Evolutionary conservation across 2,888 invertebrate species (phyloP), one percentile per base, ranked within the genome.

Genomic region (Drosophila neutralis): DNA sequence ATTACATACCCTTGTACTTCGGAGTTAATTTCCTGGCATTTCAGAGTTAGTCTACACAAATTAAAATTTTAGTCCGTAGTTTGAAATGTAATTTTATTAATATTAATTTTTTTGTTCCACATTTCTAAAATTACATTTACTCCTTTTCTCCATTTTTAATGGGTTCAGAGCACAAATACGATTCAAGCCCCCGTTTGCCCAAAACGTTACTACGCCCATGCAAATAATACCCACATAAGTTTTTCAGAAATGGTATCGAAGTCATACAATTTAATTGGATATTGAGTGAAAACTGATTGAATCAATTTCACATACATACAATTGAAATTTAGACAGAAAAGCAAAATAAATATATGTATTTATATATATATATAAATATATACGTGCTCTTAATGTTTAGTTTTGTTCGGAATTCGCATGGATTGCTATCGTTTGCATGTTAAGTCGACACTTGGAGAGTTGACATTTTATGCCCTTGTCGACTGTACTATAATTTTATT

Each of bases 391-490:
- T 35, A 40, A 11, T 21, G 21, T 21, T 42, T 42, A 6, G 6
- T 42, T 36, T 18, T n/a, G 8, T 29, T 29, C n/a, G 13, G 27
- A 36, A 13, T 38, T 57, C 15, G n/a, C 15, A 56, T 31, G 10
- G 0, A n/a, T 13, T 27, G 21, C 15, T 29, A 27, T 38, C 54
- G 11, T 7, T 24, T 35, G 33, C 24, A 29, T 35, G 24, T 13
- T 54, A 15, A 35, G 21, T 24, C 13, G 15, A n/a, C 18, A 69
- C 62, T 52, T 59, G 31, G 15, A 27, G 13, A n/a, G 18, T 56
- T 40, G 15, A 56, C 15, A 38, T 13, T 45, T 21, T 42, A 13
- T 42, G 42, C 13, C 21, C 6, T 42, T 45, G 42, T 45, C 13
- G 21, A 6, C 6, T 11, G 13, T 21, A 42, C 21, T 21, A 11